phyloP scores from a whole-genome alignment of 2,797 vertebrate species.

The Phaenicophaeus curvirostris region DNA sequence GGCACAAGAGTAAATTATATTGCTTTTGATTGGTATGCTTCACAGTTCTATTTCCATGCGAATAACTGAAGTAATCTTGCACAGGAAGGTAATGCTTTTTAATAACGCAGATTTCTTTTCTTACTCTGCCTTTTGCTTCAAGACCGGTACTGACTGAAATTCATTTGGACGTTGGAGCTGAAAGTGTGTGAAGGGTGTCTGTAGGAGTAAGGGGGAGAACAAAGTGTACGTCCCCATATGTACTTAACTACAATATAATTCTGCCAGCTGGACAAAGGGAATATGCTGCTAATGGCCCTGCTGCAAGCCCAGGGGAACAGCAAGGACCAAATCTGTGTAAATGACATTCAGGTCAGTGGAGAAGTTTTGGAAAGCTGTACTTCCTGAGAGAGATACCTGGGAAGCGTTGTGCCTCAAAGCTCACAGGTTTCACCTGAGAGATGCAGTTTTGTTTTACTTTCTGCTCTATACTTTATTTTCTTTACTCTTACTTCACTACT shows the following conservation, averaged over 20 bases:
- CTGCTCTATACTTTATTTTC: neutral
- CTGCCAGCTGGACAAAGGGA: slow-evolving; percentile 12
- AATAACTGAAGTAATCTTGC: too few relatives aligned
- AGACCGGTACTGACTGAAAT: too few relatives aligned
- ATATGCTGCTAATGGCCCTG: neutral
- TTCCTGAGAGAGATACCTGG: neutral
- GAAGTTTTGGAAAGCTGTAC: neutral
- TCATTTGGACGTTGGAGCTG: too few relatives aligned
- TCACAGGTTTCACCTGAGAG: neutral
- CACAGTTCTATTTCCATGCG: too few relatives aligned
- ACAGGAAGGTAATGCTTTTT: too few relatives aligned
- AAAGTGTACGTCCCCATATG: neutral
- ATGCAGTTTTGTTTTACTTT: neutral
- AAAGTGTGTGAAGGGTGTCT: slow-evolving; percentile 18
- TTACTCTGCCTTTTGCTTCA: too few relatives aligned
- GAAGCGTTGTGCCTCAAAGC: neutral
- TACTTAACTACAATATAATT: slow-evolving; percentile 13
- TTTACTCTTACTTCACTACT: neutral
- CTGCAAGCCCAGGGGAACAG: neutral
- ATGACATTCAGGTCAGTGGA: slow-evolving; percentile 10
- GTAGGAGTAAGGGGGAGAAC: slow-evolving; percentile 15
- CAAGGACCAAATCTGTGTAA: neutral
- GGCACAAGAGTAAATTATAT: too few relatives aligned
- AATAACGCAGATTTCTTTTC: too few relatives aligned
- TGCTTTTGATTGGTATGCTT: too few relatives aligned